Conservation (phyloP, 1,140 invertebrate species). For the Dinothrombium tinctorium region DNA sequence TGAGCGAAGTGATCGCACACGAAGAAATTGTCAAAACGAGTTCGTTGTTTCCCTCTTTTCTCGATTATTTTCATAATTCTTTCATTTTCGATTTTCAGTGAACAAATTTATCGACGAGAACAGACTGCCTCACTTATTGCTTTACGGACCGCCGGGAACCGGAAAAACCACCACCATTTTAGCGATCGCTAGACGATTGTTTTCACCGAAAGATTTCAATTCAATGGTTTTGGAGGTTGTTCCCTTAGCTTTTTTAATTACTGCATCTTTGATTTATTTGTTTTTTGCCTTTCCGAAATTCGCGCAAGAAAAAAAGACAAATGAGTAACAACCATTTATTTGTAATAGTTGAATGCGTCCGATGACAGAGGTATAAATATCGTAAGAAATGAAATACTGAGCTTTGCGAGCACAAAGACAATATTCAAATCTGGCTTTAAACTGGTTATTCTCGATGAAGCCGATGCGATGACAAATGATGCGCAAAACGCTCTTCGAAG, state of each 20-base stretch:
- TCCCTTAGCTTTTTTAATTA: slow-evolving; percentile 14
- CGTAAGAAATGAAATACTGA: slow-evolving; percentile 82
- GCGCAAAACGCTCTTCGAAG: slow-evolving; percentile 92
- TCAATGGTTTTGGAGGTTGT: slow-evolving; percentile 51
- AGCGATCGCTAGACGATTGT: slow-evolving; percentile 80
- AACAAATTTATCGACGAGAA: slow-evolving; percentile 5
- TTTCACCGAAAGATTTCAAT: slow-evolving; percentile 56
- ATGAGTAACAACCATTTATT: too few species aligned
- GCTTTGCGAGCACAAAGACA: slow-evolving; percentile 88
- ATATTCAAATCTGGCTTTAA: slow-evolving; percentile 86
- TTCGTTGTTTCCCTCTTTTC: slow-evolving; percentile 27
- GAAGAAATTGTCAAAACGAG: slow-evolving; percentile 90
- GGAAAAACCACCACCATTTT: slow-evolving; percentile 96
- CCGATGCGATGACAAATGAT: slow-evolving; percentile 99
- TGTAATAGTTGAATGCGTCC: slow-evolving; percentile 95
- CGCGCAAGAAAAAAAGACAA: too few species aligned
- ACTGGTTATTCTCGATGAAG: slow-evolving; percentile 94
- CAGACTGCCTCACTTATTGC: slow-evolving; percentile 67
- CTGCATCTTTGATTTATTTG: slow-evolving; percentile 7
- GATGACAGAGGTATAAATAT: slow-evolving; percentile 96
- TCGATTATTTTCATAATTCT: slow-evolving; percentile 6
- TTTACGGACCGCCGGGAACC: slow-evolving; percentile 96
- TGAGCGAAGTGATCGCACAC: slow-evolving; percentile 86
- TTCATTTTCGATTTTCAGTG: slow-evolving; percentile 6
- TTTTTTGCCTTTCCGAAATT: too few species aligned